These are phyloP conservation scores for Arenaria interpres DNA, from an alignment of 2,113 vertebrate genomes.

Conservation along the genomic window DNA sequence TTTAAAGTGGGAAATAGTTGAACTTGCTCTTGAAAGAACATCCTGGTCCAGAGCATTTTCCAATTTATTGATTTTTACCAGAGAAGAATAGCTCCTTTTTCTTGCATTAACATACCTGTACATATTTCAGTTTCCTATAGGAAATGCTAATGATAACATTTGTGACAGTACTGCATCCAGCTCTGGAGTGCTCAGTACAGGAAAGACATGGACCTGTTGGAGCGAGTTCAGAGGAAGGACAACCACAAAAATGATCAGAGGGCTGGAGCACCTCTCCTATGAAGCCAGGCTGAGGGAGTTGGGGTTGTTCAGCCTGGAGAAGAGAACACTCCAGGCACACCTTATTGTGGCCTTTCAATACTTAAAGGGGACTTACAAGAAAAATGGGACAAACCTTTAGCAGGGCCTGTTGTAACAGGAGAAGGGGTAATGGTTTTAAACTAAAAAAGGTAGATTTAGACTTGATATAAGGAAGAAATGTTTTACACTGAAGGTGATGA, in stretches of 20 bases:
- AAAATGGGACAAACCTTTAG: background rate
- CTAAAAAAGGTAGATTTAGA: background rate
- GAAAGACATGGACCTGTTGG: background rate
- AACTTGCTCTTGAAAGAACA: background rate
- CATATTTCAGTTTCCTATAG: background rate
- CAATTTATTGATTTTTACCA: background rate
- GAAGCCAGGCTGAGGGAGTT: background rate
- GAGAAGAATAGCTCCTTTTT: background rate
- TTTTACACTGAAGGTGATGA: background rate
- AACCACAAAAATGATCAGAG: background rate
- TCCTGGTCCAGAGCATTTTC: background rate
- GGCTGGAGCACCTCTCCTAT: background rate
- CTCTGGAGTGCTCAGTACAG: background rate
- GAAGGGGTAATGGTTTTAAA: background rate
- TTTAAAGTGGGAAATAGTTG: background rate
- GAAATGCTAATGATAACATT: background rate
- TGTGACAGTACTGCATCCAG: background rate
- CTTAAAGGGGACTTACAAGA: background rate
- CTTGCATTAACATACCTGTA: background rate
- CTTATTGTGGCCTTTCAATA: background rate
- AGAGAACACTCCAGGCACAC: background rate
- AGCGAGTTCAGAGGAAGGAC: background rate
- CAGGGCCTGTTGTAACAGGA: background rate
- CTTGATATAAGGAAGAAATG: background rate
- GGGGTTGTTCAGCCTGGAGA: background rate